phyloP scores from a whole-genome alignment of 2,888 invertebrate species.

The Stomorhina lunata region DNA sequence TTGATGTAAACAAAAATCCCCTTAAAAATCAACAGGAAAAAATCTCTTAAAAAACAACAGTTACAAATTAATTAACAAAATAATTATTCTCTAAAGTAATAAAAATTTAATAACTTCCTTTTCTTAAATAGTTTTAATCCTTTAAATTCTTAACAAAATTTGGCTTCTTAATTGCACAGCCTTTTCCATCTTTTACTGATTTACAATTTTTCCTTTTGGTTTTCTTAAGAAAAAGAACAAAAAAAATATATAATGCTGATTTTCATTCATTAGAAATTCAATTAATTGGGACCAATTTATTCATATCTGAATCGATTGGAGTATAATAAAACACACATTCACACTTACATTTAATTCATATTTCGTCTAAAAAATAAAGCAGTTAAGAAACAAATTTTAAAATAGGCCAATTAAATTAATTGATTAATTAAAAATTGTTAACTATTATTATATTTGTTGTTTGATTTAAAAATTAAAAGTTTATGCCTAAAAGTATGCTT shows the following conservation, averaged over 20 bases:
- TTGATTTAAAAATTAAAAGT: neutral
- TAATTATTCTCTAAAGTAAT: slow-evolving; percentile 2
- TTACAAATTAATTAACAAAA: slow-evolving; percentile 44
- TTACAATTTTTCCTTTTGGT: neutral
- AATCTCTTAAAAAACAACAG: slow-evolving; percentile 21
- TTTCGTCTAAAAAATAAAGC: slow-evolving; percentile 22
- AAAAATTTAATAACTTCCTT: neutral
- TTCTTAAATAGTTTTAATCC: neutral
- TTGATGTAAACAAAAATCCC: slow-evolving; percentile 54
- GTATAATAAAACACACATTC: slow-evolving; percentile 64
- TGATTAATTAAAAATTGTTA: neutral
- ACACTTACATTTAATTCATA: slow-evolving; percentile 38
- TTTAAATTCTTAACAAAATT: slow-evolving; percentile 6
- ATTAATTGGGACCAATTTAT: slow-evolving; percentile 74
- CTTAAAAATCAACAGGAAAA: neutral
- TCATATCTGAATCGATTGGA: slow-evolving; percentile 74
- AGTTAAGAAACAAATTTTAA: neutral
- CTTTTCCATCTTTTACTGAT: neutral
- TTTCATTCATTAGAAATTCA: slow-evolving; percentile 63
- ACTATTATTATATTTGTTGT: neutral
- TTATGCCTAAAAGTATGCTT: slow-evolving; percentile 43
- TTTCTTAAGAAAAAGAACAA: too few species aligned
- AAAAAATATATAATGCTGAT: slow-evolving; percentile 19
- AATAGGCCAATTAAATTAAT: neutral
- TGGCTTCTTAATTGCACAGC: slow-evolving; percentile 53